Conservation (phyloP, 1,140 invertebrate species). For the Neoseiulus cucumeris region DNA sequence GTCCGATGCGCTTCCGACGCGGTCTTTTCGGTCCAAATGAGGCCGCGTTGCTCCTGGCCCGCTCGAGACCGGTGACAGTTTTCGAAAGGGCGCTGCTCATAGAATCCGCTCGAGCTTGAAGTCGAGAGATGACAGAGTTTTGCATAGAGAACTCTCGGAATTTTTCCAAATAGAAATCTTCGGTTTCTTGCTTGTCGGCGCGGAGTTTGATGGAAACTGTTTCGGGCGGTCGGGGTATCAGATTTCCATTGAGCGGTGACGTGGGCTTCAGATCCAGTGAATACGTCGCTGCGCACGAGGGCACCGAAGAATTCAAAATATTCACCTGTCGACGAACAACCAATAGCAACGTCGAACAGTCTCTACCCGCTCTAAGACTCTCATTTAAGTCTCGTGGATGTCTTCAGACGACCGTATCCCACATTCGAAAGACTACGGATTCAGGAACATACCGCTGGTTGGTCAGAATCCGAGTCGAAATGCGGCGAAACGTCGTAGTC, state of each 20-base stretch:
- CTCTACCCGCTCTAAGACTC: no score
- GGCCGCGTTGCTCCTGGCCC: not conserved
- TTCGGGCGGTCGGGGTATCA: slow-evolving; percentile 28
- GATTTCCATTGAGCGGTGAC: slow-evolving; percentile 12
- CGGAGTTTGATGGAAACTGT: slow-evolving; percentile 42
- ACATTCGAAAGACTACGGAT: not conserved
- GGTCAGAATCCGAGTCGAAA: slow-evolving; percentile 28
- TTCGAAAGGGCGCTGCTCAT: slow-evolving; percentile 44
- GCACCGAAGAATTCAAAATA: not conserved
- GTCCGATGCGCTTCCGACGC: slow-evolving; percentile 47
- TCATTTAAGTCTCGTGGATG: not conserved
- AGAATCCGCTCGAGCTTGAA: slow-evolving; percentile 67
- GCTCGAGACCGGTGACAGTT: not conserved
- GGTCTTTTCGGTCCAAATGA: slow-evolving; percentile 31
- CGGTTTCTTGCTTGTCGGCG: slow-evolving; percentile 59
- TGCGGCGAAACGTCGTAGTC: slow-evolving; percentile 49
- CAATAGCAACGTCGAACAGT: no score
- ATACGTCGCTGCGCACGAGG: not conserved
- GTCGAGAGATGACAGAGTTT: slow-evolving; percentile 66
- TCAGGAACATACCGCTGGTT: not conserved
- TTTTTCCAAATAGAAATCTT: slow-evolving; percentile 79
- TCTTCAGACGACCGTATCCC: not conserved
- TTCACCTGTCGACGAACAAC: not conserved
- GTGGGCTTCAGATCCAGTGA: slow-evolving; percentile 4
- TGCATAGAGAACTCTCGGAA: slow-evolving; percentile 71